Conservation (phyloP, 2,888 invertebrate genomes). For the Arrhopalites spinosus region DNA sequence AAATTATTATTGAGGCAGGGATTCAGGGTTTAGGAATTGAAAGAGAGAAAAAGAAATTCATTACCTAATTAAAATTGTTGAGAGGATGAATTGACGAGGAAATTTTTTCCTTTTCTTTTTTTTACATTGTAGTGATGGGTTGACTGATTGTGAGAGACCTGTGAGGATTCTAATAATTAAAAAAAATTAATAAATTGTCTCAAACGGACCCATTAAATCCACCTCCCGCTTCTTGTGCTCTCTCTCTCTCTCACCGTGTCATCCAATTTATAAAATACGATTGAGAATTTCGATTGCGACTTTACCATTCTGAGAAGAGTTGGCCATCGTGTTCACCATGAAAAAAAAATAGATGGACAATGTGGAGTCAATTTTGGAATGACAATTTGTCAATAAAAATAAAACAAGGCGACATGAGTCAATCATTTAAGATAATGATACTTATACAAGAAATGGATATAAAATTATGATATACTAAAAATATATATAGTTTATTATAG, state of each 20-base stretch:
- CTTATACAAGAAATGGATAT: too few relatives aligned
- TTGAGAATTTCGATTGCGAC: too few relatives aligned
- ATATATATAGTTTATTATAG: too few relatives aligned
- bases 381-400: too few relatives aligned
- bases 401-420: background rate
- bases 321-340: too few relatives aligned
- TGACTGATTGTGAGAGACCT: slow-evolving; percentile 39
- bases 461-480: too few relatives aligned
- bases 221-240: background rate
- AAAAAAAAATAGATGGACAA: too few relatives aligned
- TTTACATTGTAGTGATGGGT: slow-evolving; percentile 40
- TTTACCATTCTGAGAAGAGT: too few relatives aligned
- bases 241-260: too few relatives aligned
- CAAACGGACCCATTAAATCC: background rate
- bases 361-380: too few relatives aligned
- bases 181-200: background rate
- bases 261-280: too few relatives aligned
- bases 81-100: slow-evolving; percentile 14
- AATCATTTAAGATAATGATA: background rate
- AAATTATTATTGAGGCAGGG: background rate
- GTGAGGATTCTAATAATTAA: slow-evolving; percentile 19
- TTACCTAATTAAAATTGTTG: too few relatives aligned
- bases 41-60: background rate
- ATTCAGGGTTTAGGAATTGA: background rate
- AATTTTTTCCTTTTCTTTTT: slow-evolving; percentile 38